Conservation (phyloP, 2,888 invertebrate species). For the Parnassius mnemosyne region DNA sequence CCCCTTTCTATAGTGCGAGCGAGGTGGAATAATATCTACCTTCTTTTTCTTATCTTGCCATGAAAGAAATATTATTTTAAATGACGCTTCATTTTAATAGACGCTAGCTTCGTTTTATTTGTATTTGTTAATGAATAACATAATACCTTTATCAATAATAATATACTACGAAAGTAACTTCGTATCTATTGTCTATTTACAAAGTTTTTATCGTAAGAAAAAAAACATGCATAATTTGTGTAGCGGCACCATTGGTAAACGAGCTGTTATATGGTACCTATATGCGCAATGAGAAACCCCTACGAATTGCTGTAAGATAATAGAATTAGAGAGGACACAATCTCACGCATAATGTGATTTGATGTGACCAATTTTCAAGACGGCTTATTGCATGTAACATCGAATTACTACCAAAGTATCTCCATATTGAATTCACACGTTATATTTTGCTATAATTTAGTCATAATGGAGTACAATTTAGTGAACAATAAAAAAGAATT, state of each 20-base stretch:
- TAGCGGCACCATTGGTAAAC: conserved; percentile 25
- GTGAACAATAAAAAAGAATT: background rate
- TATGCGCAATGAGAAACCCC: conserved; percentile 43
- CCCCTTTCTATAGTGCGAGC: too few relatives aligned
- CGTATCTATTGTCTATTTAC: too few relatives aligned
- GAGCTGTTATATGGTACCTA: conserved; percentile 7
- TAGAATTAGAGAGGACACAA: conserved; percentile 53
- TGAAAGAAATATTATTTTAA: too few relatives aligned
- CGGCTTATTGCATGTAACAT: conserved; percentile 22
- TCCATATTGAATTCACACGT: conserved; percentile 9
- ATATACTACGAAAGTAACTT: too few relatives aligned
- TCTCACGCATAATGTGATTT: conserved; percentile 46
- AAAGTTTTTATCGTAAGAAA: too few relatives aligned
- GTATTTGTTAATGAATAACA: too few relatives aligned
- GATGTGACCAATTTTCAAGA: conserved; percentile 18
- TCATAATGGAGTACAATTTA: background rate
- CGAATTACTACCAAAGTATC: conserved; percentile 2
- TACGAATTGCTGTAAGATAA: conserved; percentile 44
- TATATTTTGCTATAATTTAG: conserved; percentile 1
- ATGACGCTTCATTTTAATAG: too few relatives aligned
- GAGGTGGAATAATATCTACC: too few relatives aligned
- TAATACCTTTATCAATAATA: too few relatives aligned
- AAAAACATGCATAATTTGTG: background rate
- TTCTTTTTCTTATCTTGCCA: too few relatives aligned
- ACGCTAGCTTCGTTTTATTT: too few relatives aligned